Percentiles rank a stretch among this genome's conserved stretches.
phyloP scores from a whole-genome alignment of 2,888 invertebrate species.

The Cheilosia variabilis region DNA sequence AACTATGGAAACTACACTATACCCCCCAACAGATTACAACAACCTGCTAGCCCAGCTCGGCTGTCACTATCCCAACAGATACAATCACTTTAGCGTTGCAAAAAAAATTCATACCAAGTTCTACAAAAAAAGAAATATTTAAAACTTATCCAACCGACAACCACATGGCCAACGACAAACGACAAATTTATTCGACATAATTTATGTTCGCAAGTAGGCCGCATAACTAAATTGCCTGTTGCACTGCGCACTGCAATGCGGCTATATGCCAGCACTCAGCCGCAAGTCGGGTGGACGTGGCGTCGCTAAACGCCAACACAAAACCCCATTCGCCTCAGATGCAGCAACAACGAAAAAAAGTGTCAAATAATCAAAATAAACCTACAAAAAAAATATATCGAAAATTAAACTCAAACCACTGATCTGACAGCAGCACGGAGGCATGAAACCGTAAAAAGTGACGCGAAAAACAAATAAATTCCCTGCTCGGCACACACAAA shows the following conservation, averaged over 20 bases:
- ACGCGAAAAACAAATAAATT: conserved; percentile 69
- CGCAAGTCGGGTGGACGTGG: conserved; percentile 68
- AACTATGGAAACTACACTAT: not conserved
- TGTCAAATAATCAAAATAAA: conserved; percentile 64
- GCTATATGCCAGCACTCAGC: conserved; percentile 22
- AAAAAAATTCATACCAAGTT: not conserved
- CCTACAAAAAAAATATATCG: conserved; percentile 33
- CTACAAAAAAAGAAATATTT: not conserved
- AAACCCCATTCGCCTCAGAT: conserved; percentile 54
- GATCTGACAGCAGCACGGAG: conserved; percentile 70
- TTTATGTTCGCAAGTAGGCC: conserved; percentile 73
- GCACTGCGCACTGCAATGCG: conserved; percentile 43
- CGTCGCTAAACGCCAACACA: conserved; percentile 72
- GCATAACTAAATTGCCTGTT: conserved; percentile 70
- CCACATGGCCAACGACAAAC: conserved; percentile 73
- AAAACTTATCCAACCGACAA: conserved; percentile 61
- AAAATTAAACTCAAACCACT: conserved; percentile 69
- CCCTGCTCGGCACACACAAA: conserved; percentile 46
- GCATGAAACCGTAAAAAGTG: conserved; percentile 67
- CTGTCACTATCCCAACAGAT: conserved; percentile 31
- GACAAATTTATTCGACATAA: conserved; percentile 74
- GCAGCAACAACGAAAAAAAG: conserved; percentile 28
- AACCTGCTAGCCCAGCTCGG: conserved; percentile 44
- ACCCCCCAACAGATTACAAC: not conserved
- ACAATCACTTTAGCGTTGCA: conserved; percentile 10